phyloP scores from a whole-genome alignment of 2,888 invertebrate species.

The Agriopis aurantiaria region DNA sequence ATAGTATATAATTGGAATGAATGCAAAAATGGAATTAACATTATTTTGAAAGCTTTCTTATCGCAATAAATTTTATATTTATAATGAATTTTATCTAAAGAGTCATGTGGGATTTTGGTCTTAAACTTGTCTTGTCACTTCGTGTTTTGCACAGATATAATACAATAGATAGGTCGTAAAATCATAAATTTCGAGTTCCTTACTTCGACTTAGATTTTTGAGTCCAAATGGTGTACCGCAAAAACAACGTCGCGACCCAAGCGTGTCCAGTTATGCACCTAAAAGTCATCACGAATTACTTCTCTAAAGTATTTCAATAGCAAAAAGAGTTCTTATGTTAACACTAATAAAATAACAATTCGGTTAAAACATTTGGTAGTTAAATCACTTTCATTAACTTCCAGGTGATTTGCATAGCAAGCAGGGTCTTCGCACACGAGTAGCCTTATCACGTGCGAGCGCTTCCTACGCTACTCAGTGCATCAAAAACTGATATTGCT shows the following conservation, averaged over 20 bases:
- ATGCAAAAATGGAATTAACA: neutral
- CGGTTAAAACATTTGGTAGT: constrained; percentile 6
- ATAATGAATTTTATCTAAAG: neutral
- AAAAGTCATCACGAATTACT: neutral
- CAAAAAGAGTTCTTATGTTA: constrained; percentile 3
- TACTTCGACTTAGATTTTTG: neutral
- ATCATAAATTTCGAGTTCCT: neutral
- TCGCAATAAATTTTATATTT: neutral
- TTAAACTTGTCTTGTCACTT: neutral
- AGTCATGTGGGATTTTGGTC: neutral
- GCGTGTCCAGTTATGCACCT: neutral
- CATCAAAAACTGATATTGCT: constrained; percentile 40
- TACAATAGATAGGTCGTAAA: neutral
- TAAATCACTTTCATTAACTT: constrained; percentile 20
- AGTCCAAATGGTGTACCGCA: neutral
- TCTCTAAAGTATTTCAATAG: neutral
- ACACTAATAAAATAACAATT: neutral
- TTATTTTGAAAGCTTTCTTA: neutral
- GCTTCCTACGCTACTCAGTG: constrained; percentile 37
- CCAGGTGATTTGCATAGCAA: constrained; percentile 28
- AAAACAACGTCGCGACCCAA: neutral
- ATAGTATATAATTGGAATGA: neutral
- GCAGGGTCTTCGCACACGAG: constrained; percentile 33
- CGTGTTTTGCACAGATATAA: neutral
- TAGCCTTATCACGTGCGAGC: constrained; percentile 35